These are phyloP conservation scores for Eutrigla gurnardus DNA, from an alignment of 2,797 vertebrate genomes.

Conservation along the genomic window DNA sequence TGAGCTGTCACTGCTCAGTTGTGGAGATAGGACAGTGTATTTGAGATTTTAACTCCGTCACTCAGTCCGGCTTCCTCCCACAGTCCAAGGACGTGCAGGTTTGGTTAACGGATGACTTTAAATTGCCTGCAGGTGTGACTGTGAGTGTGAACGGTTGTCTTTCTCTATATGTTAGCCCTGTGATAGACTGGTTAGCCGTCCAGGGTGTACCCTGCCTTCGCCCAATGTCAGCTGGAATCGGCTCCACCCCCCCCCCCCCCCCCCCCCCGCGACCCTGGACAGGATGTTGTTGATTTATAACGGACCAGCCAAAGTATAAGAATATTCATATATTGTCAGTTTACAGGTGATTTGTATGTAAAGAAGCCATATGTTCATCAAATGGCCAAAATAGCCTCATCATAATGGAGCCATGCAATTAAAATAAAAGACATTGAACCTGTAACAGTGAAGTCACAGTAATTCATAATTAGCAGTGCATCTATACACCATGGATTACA, in stretches of 20 bases:
- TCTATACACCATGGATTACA: background rate
- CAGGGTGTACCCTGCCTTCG: too few species aligned
- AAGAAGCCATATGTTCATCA: background rate
- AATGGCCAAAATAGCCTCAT: background rate
- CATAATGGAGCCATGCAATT: background rate
- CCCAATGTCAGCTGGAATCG: too few species aligned
- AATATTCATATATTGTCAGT: background rate
- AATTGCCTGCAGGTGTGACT: too few species aligned
- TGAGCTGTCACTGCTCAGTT: background rate
- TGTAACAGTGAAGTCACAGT: background rate
- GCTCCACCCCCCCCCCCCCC: too few species aligned
- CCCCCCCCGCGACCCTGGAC: too few species aligned
- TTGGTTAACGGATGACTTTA: too few species aligned
- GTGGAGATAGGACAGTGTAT: background rate
- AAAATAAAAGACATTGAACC: constrained; percentile 11
- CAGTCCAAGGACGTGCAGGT: too few species aligned
- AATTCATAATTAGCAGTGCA: background rate
- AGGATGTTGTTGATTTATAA: too few species aligned
- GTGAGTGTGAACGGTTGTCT: too few species aligned
- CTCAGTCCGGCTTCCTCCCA: too few species aligned
- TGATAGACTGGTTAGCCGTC: too few species aligned
- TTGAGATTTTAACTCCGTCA: background rate
- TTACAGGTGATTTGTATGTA: background rate
- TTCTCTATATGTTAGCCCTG: too few species aligned
- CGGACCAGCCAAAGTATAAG: background rate